Base-by-base conservation (phyloP, 2,113 vertebrate genomes). In the Xiphorhynchus elegans region DNA sequence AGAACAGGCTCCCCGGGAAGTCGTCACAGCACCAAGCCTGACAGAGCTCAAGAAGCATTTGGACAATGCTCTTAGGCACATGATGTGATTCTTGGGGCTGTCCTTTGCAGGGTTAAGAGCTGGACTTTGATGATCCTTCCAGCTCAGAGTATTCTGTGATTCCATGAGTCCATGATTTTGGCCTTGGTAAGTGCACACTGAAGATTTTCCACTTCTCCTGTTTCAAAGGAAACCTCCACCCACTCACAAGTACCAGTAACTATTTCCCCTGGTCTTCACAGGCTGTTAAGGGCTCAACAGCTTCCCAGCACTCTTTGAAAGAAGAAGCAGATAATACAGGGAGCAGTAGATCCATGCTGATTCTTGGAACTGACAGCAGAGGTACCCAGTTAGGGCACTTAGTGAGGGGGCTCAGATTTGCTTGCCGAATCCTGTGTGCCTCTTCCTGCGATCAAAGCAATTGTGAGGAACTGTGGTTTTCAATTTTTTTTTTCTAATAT, bases 401-500 rank as follows among this genome's bases (percentile, higher is more conserved):
- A 39, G 50, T 0, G 1, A 76, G 86, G 39, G 76, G 44, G 19
- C 82, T 90, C 72, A 82, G 89, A 64, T 92, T 92, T 93, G 59
- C 80, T 92, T 68, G 74, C 76, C 59, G 62, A 93, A 69, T 72
- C 66, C 79, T 76, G 56, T 70, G 68, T 64, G 80, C 81, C 85
- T 87, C 92, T 90, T 94, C 69, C 89, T 1, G 10, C 1, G 6
- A 95, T 94, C 84, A 95, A 96, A 97, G 93, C 1, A 9, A 84
- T 87, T 80, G 85, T 73, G 56, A 92, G 66, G 95, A 96, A 95
- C 77, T 87, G 69, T 89, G 82, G 90, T 42, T 96, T 95, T 92
- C 88, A 87, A 40, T 84, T 88, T 11, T 37, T 84, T 73, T 72
- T 82, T 85, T 95, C 24, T 24, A 52, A 78, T 89, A 68, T 84